Percentiles rank a stretch among this genome's conserved stretches.
Evolutionary conservation across 2,113 vertebrate species (phyloP).

Genomic region (Eulemur macaco): DNA sequence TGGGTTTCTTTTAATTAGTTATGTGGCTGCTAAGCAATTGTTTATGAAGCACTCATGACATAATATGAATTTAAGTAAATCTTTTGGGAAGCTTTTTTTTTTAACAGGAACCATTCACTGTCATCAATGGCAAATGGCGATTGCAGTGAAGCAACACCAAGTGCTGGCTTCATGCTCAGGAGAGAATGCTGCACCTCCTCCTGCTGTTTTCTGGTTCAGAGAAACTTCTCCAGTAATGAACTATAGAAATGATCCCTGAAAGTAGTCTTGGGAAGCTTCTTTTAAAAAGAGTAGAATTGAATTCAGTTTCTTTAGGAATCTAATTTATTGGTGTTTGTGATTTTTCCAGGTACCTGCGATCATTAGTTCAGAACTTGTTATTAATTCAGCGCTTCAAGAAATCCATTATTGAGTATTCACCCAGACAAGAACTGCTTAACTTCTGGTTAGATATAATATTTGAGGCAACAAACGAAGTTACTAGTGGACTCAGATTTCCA

Average conservation of each 20-base stretch:
- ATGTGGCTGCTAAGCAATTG: background rate
- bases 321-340: conserved; percentile 54
- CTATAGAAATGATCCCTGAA: too few relatives aligned
- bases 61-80: conserved; percentile 31
- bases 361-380: conserved; percentile 95
- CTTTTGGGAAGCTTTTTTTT: background rate
- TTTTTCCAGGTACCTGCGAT: conserved; percentile 92
- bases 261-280: background rate
- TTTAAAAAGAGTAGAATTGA: conserved; percentile 36
- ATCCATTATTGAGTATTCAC: conserved; percentile 88
- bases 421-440: conserved; percentile 91
- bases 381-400: conserved; percentile 96
- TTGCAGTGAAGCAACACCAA: too few relatives aligned
- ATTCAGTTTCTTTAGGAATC: conserved; percentile 56
- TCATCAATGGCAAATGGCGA: too few relatives aligned
- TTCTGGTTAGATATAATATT: conserved; percentile 99
- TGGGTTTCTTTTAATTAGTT: conserved; percentile 46
- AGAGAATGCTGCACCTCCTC: too few relatives aligned
- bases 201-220: too few relatives aligned
- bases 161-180: too few relatives aligned
- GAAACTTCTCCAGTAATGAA: too few relatives aligned
- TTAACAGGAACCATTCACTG: too few relatives aligned
- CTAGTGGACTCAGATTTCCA: conserved; percentile 93
- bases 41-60: background rate
- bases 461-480: conserved; percentile 91